Percentiles rank a stretch among this genome's conserved stretches.
Evolutionary conservation across 2,888 invertebrate genomes (phyloP).

Genomic region (Campaea margaritaria): DNA sequence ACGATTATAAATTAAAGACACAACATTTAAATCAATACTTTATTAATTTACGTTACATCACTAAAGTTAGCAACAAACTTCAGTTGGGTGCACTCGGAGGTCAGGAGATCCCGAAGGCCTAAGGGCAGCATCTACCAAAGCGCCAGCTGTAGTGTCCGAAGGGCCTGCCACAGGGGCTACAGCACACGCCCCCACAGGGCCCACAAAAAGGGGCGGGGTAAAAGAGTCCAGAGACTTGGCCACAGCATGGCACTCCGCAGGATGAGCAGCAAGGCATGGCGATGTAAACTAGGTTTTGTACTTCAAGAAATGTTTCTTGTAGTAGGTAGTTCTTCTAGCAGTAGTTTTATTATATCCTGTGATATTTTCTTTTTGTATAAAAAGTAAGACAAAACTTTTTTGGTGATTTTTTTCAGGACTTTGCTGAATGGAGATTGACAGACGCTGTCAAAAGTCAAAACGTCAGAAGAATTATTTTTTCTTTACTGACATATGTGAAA

Average conservation of each 20-base stretch:
- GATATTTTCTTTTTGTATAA: conserved; percentile 4
- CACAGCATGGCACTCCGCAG: conserved; percentile 57
- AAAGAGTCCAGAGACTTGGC: conserved; percentile 59
- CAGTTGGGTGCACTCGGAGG: too few relatives aligned
- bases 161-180: conserved; percentile 60
- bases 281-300: neutral
- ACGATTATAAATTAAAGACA: too few relatives aligned
- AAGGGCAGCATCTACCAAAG: conserved; percentile 52
- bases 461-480: too few relatives aligned
- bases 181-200: conserved; percentile 56
- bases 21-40: too few relatives aligned
- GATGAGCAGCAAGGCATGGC: conserved; percentile 21
- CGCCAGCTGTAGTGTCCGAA: conserved; percentile 74
- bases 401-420: too few relatives aligned
- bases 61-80: too few relatives aligned
- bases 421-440: neutral
- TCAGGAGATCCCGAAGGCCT: conserved; percentile 23
- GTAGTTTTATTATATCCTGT: too few relatives aligned
- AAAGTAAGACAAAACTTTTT: neutral
- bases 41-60: too few relatives aligned
- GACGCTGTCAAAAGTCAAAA: neutral
- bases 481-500: too few relatives aligned
- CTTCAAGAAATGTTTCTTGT: neutral
- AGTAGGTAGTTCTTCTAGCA: neutral
- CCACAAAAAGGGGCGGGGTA: conserved; percentile 63